These are phyloP conservation scores for Oreonectes daqikongensis DNA, from an alignment of 2,797 vertebrate species.

Conservation along the genomic window DNA sequence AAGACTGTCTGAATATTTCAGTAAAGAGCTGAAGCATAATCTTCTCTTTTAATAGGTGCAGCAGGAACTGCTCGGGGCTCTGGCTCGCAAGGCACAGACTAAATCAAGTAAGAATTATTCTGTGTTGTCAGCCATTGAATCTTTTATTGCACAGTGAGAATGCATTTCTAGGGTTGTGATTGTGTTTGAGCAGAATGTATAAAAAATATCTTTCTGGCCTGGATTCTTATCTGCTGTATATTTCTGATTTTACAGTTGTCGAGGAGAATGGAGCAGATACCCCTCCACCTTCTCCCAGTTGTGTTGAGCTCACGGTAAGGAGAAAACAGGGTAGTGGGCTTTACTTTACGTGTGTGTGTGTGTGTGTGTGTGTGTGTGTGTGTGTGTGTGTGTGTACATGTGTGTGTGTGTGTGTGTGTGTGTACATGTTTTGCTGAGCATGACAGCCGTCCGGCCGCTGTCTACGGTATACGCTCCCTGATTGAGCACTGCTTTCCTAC, in stretches of 20 bases:
- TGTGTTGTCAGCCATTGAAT: neutral
- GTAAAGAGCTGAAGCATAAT: neutral
- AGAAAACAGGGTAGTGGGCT: neutral
- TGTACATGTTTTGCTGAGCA: conserved; percentile 32
- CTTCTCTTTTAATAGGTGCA: conserved; percentile 75
- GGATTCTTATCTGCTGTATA: conserved; percentile 1
- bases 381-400: neutral
- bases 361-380: too few relatives aligned
- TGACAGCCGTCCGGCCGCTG: neutral
- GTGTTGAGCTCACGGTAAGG: conserved; percentile 45
- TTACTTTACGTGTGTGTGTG: too few relatives aligned
- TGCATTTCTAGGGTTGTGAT: neutral
- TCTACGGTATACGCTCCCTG: conserved; percentile 5
- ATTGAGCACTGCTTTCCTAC: conserved; percentile 26
- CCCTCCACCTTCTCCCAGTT: neutral
- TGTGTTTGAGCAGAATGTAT: neutral
- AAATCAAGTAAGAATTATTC: conserved; percentile 74
- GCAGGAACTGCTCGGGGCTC: conserved; percentile 81
- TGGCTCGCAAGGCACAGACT: conserved; percentile 82
- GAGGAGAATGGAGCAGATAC: conserved; percentile 19
- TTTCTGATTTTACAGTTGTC: conserved; percentile 31
- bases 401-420: conserved; percentile 1
- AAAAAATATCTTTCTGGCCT: neutral
- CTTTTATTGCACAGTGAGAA: neutral
- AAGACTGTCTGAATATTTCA: neutral